Base-by-base conservation (phyloP, 35 echinoderm and acorn worm species). In the Ophiothrix spiculata region DNA sequence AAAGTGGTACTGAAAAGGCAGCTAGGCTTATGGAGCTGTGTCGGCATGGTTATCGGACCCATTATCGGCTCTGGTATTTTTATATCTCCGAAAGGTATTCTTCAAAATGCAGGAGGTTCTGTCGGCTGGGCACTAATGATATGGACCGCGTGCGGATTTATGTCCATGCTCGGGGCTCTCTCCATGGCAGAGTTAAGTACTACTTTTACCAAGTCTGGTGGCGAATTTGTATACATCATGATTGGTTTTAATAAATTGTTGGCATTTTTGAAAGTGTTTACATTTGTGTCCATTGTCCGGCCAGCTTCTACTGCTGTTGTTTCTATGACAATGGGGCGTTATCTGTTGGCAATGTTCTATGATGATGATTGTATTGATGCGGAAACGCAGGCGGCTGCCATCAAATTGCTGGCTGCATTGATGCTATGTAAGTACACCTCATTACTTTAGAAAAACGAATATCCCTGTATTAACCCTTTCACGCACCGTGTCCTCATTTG, bases 31-130 rank as follows among this genome's bases (percentile, higher is more conserved):
- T 38, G 38, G 21, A 41, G 77, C 36, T 79, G 77, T 41, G 29
- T 79, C 33, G 77, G 36, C 33, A 39, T 79, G 36, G 77, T 79
- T 14, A 41, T 79, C 16, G 94, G 94, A 0, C 46, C 56, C 21
- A 92, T 92, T 77, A 92, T 97, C 33, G 94, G 94, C 13, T 89
- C 90, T 23, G 94, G 94, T n/a, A 97, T 97, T 33, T 97, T 97
- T 32, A 69, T 97, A 32, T 97, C 94, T 15, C 94, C 94, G 4
- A 91, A 87, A 36, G 85, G 85, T 31, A 79, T 95, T 77, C 81
- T 95, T 10, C 39, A 42, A 2, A 88, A 95, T 76, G 23, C 60
- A 15, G 83, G 87, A 21, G 93, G 89, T 17, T 82, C 84, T 6
- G 76, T 91, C 0, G 93, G 93, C 13, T 83, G 74, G 77, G 64